phyloP scores from a whole-genome alignment of 2,888 invertebrate species.

The Crossocerus cetratus region DNA sequence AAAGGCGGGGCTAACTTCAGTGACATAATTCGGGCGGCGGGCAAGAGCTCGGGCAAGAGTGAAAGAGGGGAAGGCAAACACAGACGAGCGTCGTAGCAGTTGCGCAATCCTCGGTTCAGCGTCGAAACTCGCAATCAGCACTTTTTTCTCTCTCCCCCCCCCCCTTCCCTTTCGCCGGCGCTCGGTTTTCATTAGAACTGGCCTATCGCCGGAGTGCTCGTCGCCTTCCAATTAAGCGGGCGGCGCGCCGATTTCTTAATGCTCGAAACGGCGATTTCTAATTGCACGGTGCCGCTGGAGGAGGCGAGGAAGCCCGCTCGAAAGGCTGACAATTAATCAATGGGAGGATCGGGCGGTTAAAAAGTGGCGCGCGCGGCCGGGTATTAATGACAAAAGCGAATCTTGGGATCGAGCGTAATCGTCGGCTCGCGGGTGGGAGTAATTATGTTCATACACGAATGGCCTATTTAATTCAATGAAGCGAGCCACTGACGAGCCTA shows the following conservation, averaged over 20 bases:
- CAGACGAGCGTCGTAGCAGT: not conserved
- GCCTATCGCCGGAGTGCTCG: not conserved
- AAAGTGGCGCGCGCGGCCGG: no score
- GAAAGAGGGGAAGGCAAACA: no score
- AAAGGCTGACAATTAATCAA: no score
- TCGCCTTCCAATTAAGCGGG: not conserved
- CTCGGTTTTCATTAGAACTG: conserved; percentile 1
- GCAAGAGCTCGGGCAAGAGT: no score
- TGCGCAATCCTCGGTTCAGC: conserved; percentile 28
- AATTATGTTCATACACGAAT: conserved; percentile 57
- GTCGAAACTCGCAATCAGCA: conserved; percentile 53
- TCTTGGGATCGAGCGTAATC: not conserved
- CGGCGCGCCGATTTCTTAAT: not conserved
- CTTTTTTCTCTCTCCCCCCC: conserved; percentile 45
- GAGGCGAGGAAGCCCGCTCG: no score
- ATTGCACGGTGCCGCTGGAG: conserved; percentile 8
- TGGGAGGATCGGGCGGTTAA: no score
- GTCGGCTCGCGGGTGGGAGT: conserved; percentile 34
- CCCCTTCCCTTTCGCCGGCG: conserved; percentile 22
- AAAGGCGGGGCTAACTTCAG: no score
- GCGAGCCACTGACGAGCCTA: conserved; percentile 67
- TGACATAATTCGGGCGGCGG: no score
- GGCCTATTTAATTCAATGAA: conserved; percentile 69
- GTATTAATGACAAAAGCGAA: conserved; percentile 20
- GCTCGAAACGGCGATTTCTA: conserved; percentile 16